Conservation (phyloP, 1,140 invertebrate genomes). For the Ctenoplectra terminalis region DNA sequence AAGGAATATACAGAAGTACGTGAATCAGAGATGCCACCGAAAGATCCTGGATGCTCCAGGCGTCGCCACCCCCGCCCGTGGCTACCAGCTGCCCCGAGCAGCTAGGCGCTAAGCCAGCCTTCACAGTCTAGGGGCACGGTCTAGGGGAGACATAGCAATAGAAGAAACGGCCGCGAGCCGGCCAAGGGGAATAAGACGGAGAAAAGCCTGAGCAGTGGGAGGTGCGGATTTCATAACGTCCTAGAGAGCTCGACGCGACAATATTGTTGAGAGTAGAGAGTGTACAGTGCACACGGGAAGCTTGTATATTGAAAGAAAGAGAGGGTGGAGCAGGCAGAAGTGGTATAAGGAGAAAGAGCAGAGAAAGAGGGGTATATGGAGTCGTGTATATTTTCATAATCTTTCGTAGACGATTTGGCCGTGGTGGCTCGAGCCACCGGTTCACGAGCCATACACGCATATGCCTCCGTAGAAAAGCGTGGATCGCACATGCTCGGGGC, state of each 20-base stretch:
- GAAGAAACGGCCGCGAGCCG: background rate
- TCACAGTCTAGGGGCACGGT: background rate
- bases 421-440: slow-evolving; percentile 39
- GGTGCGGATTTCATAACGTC: slow-evolving; percentile 22
- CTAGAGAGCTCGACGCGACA: background rate
- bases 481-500: slow-evolving; percentile 58
- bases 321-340: slow-evolving; percentile 10
- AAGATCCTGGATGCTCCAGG: background rate
- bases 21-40: slow-evolving; percentile 5
- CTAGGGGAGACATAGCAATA: slow-evolving; percentile 19
- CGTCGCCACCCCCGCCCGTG: background rate
- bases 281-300: background rate
- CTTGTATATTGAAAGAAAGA: background rate
- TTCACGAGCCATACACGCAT: slow-evolving; percentile 38
- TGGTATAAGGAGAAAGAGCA: background rate
- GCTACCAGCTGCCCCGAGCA: slow-evolving; percentile 2
- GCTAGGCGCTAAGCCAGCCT: slow-evolving; percentile 19
- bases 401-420: slow-evolving; percentile 41
- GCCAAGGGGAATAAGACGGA: slow-evolving; percentile 25
- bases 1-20: no score
- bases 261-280: no score
- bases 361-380: background rate
- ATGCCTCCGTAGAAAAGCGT: slow-evolving; percentile 50
- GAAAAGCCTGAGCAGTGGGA: slow-evolving; percentile 16
- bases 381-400: slow-evolving; percentile 47